phyloP scores from a whole-genome alignment of 2,888 invertebrate species.

The Mesoligia furuncula region DNA sequence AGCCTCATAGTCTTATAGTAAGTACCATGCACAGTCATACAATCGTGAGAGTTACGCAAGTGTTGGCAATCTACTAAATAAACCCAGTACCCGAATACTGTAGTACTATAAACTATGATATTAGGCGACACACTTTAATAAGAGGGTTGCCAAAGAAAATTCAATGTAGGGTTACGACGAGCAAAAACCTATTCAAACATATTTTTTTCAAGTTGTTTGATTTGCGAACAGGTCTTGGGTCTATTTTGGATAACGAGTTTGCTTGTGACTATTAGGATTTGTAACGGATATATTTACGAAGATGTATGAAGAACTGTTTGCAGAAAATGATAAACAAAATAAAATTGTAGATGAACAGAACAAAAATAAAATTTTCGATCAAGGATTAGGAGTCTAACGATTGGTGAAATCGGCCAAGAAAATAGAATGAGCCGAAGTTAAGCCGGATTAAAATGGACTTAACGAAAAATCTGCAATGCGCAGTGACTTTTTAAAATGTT shows the following conservation, averaged over 20 bases:
- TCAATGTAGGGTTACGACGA: constrained; percentile 41
- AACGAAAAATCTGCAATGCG: constrained; percentile 32
- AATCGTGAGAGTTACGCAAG: constrained; percentile 50
- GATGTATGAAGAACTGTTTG: constrained; percentile 5
- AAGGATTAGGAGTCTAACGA: constrained; percentile 11
- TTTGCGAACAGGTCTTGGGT: constrained; percentile 53
- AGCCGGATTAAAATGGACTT: constrained; percentile 27
- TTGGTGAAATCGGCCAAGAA: constrained; percentile 22
- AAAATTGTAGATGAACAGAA: neutral
- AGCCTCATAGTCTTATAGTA: constrained; percentile 48
- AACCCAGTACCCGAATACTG: constrained; percentile 33
- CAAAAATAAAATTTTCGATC: neutral
- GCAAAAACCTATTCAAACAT: constrained; percentile 55
- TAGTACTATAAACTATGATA: constrained; percentile 34
- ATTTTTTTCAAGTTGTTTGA: constrained; percentile 52
- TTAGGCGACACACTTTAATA: constrained; percentile 47
- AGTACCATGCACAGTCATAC: constrained; percentile 45
- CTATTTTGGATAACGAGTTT: constrained; percentile 49
- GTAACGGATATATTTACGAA: constrained; percentile 14
- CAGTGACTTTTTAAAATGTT: neutral
- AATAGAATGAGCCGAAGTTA: constrained; percentile 34
- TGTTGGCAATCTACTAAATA: constrained; percentile 55
- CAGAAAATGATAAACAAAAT: neutral
- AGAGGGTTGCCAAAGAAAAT: constrained; percentile 39
- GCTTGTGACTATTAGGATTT: constrained; percentile 24